phyloP scores from a whole-genome alignment of 2,113 vertebrate genomes.

The Vulpes vulpes region DNA sequence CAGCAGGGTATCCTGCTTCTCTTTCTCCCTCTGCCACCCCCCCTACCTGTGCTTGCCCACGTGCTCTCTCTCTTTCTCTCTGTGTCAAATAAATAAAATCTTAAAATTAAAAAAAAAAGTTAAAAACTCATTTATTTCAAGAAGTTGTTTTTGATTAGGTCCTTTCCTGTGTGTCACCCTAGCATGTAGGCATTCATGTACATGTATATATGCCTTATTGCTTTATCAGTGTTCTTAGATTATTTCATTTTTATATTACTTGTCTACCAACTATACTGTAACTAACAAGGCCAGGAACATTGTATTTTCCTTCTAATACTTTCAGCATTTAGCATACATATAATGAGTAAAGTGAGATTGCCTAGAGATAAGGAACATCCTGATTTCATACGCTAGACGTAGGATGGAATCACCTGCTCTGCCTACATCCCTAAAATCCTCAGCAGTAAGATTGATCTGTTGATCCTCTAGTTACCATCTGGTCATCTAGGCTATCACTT shows the following conservation, averaged over 20 bases:
- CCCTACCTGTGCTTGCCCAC: too few relatives aligned
- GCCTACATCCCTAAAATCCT: neutral
- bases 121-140: constrained; percentile 13
- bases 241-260: neutral
- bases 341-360: neutral
- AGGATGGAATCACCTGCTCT: neutral
- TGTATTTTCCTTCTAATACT: neutral
- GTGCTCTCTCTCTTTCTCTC: too few relatives aligned
- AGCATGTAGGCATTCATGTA: neutral
- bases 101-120: neutral
- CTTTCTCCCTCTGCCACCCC: too few relatives aligned
- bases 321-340: neutral
- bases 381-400: neutral
- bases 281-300: neutral
- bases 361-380: neutral
- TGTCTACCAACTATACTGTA: neutral
- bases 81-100: too few relatives aligned
- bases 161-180: neutral
- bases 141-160: neutral
- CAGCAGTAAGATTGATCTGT: neutral
- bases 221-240: neutral
- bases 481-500: neutral
- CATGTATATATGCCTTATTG: neutral
- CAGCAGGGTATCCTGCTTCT: too few relatives aligned
- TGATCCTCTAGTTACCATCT: neutral